A percentile compares a stretch with the other conserved stretches of the same genome.
Evolutionary conservation across 2,888 invertebrate species (phyloP).

Genomic region (Myopa tessellatipennis): DNA sequence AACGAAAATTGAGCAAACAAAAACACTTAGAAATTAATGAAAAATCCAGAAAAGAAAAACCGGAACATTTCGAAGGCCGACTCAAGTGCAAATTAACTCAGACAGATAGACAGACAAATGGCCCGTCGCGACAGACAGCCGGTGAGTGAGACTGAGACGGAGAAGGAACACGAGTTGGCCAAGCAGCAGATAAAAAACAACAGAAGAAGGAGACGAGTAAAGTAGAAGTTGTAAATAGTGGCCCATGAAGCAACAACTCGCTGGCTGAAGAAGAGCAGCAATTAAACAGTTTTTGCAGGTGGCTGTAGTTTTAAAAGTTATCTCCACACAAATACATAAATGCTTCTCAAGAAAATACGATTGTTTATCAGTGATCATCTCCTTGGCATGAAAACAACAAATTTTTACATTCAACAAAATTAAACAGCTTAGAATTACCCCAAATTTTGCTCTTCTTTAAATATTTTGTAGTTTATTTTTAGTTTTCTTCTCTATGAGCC

Average conservation of each 20-base stretch:
- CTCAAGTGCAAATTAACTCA: not conserved
- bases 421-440: no score
- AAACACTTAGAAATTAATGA: not conserved
- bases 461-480: no score
- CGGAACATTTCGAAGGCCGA: not conserved
- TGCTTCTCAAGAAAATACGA: no score
- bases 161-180: not conserved
- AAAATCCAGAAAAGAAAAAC: not conserved
- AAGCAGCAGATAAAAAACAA: not conserved
- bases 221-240: not conserved
- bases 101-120: not conserved
- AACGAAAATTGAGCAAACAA: not conserved
- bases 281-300: not conserved
- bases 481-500: no score
- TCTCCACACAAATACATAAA: no score
- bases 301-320: not conserved
- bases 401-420: no score
- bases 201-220: not conserved
- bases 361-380: no score
- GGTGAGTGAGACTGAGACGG: not conserved
- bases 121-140: not conserved
- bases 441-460: no score
- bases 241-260: not conserved
- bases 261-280: not conserved
- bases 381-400: no score